Conservation (phyloP, 2,888 invertebrate genomes). For the Eilema sororculum region DNA sequence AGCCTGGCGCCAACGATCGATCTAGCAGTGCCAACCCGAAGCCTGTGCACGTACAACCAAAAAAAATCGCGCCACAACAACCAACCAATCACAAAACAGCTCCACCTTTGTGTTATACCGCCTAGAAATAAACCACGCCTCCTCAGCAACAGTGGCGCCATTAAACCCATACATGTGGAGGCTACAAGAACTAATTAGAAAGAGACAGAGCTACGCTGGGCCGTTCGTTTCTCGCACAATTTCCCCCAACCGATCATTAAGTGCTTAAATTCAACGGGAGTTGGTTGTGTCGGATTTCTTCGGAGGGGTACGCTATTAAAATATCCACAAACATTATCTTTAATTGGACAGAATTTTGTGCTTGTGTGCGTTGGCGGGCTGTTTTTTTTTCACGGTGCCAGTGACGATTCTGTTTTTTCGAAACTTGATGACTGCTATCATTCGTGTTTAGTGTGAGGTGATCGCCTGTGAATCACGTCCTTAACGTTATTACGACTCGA, state of each 20-base stretch:
- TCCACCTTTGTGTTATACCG: slow-evolving; percentile 68
- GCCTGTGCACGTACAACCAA: slow-evolving; percentile 75
- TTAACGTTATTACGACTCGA: slow-evolving; percentile 47
- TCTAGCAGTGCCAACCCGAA: slow-evolving; percentile 81
- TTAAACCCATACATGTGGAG: slow-evolving; percentile 75
- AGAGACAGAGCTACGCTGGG: slow-evolving; percentile 75
- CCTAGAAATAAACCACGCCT: slow-evolving; percentile 70
- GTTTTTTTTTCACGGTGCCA: slow-evolving; percentile 72
- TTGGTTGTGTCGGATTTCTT: slow-evolving; percentile 87
- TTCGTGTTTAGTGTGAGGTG: slow-evolving; percentile 77
- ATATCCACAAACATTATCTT: slow-evolving; percentile 87
- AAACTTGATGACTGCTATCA: slow-evolving; percentile 84
- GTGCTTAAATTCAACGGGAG: slow-evolving; percentile 87
- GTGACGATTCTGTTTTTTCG: slow-evolving; percentile 83
- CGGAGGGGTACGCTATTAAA: slow-evolving; percentile 87
- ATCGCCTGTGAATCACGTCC: slow-evolving; percentile 70
- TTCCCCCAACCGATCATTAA: slow-evolving; percentile 87
- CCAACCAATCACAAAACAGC: slow-evolving; percentile 67
- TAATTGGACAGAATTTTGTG: slow-evolving; percentile 86
- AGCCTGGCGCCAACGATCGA: slow-evolving; percentile 82
- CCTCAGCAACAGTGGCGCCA: slow-evolving; percentile 70
- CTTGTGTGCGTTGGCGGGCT: slow-evolving; percentile 78
- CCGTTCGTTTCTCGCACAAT: slow-evolving; percentile 86
- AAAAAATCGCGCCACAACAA: slow-evolving; percentile 76
- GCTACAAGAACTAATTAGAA: slow-evolving; percentile 74